A percentile compares a stretch with the other conserved stretches of the same genome.
These are phyloP conservation scores for Porites lobata DNA, from an alignment of 92 coral and sea anemone species.

Conservation along the genomic window DNA sequence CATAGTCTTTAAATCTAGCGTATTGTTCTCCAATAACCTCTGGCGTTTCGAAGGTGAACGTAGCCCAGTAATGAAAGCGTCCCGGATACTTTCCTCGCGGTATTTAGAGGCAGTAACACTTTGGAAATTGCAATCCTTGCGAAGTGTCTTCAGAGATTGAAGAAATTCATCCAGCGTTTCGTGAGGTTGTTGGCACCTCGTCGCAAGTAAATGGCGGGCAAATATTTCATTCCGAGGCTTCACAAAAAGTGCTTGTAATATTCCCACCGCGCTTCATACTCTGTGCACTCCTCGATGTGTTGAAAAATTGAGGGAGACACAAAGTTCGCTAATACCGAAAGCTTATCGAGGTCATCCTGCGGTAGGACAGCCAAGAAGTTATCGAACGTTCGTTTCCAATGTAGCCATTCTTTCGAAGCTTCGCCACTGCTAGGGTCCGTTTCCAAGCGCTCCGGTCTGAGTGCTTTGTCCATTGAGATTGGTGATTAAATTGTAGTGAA, in stretches of 20 bases:
- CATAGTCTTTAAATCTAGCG: slow-evolving; percentile 58
- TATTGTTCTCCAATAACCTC: slow-evolving; percentile 47
- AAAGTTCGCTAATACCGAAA: too few species aligned
- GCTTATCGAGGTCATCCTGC: background rate
- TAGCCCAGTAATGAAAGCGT: slow-evolving; percentile 52
- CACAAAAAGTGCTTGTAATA: slow-evolving; percentile 33
- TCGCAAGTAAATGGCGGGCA: slow-evolving; percentile 72
- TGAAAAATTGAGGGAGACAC: slow-evolving; percentile 39
- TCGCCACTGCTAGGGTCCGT: too few species aligned
- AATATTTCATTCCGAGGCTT: slow-evolving; percentile 46
- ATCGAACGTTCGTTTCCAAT: too few species aligned
- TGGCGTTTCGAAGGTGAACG: slow-evolving; percentile 38
- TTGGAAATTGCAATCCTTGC: slow-evolving; percentile 39
- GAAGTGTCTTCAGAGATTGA: slow-evolving; percentile 59
- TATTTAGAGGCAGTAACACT: slow-evolving; percentile 53
- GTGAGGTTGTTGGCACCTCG: slow-evolving; percentile 52
- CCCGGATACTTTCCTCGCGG: slow-evolving; percentile 50
- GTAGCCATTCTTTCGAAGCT: too few species aligned
- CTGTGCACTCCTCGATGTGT: slow-evolving; percentile 59
- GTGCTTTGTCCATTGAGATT: too few species aligned
- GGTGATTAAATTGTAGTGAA: too few species aligned
- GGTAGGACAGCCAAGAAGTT: too few species aligned
- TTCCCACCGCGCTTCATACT: slow-evolving; percentile 48
- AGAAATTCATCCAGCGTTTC: slow-evolving; percentile 47
- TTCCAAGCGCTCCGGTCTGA: too few species aligned